Evolutionary conservation across 2,888 invertebrate species (phyloP).

Genomic region (Cataglyphis rosenhaueri): DNA sequence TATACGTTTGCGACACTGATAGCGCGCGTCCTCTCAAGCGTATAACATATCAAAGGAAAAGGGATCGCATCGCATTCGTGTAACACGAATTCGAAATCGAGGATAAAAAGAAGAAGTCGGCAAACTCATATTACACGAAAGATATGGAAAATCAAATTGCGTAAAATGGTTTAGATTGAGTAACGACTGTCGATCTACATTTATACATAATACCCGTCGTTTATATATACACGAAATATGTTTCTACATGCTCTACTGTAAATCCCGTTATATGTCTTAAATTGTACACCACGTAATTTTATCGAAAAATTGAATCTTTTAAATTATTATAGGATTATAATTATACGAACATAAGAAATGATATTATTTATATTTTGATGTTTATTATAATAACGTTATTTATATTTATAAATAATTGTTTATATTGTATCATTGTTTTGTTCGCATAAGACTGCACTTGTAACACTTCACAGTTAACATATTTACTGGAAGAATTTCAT

Average conservation of each 20-base stretch:
- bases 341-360: not conserved
- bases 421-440: not conserved
- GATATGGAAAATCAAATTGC: constrained; percentile 30
- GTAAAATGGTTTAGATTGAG: constrained; percentile 15
- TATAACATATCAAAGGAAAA: constrained; percentile 54
- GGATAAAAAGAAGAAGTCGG: constrained; percentile 31
- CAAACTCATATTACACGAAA: constrained; percentile 37
- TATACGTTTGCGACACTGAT: constrained; percentile 52
- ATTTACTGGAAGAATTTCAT: constrained; percentile 31
- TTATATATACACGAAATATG: not conserved
- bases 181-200: constrained; percentile 8
- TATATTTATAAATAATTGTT: too few species aligned
- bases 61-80: constrained; percentile 43
- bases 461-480: constrained; percentile 17
- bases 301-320: not conserved
- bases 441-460: not conserved
- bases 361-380: constrained; percentile 5
- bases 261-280: not conserved
- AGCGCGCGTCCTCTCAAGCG: constrained; percentile 43
- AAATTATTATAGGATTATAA: not conserved
- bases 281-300: not conserved
- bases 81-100: constrained; percentile 50
- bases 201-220: not conserved
- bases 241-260: not conserved
- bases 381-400: too few species aligned